Conservation (phyloP, 2,888 invertebrate genomes). For the Empis stercorea region DNA sequence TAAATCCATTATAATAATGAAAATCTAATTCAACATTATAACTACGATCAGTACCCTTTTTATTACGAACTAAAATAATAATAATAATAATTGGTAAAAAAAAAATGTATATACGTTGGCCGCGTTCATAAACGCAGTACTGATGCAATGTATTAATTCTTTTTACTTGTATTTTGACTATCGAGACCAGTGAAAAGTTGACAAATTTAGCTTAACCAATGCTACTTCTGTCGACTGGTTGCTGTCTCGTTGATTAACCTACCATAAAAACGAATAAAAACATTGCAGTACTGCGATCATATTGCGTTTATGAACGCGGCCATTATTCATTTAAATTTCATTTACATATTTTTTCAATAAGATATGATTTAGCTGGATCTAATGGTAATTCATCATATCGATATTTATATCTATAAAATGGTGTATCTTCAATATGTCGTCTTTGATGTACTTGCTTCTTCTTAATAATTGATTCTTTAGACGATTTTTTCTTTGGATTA, state of each 20-base stretch:
- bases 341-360: conserved; percentile 29
- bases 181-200: no score
- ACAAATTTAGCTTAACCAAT: no score
- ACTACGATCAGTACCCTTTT: conserved; percentile 24
- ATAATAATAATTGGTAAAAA: no score
- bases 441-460: neutral
- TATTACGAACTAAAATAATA: conserved; percentile 33
- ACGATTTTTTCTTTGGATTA: neutral
- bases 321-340: neutral
- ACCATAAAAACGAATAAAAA: no score
- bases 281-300: no score
- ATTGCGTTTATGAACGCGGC: no score
- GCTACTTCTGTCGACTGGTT: no score
- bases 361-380: conserved; percentile 29
- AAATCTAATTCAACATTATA: conserved; percentile 30
- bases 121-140: no score
- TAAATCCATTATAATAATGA: conserved; percentile 19
- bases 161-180: no score
- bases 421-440: conserved; percentile 21
- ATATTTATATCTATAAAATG: conserved; percentile 30
- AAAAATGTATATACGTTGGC: no score
- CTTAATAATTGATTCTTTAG: neutral
- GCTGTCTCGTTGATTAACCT: no score
- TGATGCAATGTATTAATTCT: no score
- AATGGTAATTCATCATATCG: conserved; percentile 31